Evolutionary conservation across 2,113 vertebrate genomes (phyloP).

Genomic region (Drymodes brunneopygia): DNA sequence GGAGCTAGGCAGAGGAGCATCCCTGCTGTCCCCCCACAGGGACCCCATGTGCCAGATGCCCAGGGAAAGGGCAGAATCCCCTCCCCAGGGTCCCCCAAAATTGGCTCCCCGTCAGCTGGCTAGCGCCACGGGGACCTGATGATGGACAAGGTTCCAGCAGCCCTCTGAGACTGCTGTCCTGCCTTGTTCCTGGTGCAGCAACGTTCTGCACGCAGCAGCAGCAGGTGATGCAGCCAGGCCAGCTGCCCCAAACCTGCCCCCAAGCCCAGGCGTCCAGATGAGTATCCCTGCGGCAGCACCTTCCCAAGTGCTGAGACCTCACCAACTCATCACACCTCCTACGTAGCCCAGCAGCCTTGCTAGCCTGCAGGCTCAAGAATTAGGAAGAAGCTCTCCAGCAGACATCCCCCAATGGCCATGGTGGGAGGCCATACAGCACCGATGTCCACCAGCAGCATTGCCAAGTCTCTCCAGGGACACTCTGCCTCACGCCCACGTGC

Average conservation of each 20-base stretch:
- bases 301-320: not conserved
- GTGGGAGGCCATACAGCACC: not conserved
- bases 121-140: not conserved
- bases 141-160: not conserved
- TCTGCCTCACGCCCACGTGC: not conserved
- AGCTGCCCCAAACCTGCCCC: not conserved
- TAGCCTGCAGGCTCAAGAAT: not conserved
- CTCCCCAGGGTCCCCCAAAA: not conserved
- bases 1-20: not conserved
- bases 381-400: not conserved
- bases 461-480: not conserved
- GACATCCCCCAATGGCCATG: not conserved
- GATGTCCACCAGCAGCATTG: not conserved
- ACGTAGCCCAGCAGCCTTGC: not conserved
- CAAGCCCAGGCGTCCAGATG: not conserved
- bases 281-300: not conserved
- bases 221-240: rapidly evolving
- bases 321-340: not conserved
- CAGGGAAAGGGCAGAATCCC: not conserved
- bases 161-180: not conserved
- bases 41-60: not conserved
- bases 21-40: not conserved
- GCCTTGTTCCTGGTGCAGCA: not conserved
- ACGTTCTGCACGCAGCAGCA: not conserved
- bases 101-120: not conserved